Evolutionary conservation across 2,113 vertebrate species (phyloP), one percentile per base, ranked within the genome.

Genomic region (Eptesicus fuscus): DNA sequence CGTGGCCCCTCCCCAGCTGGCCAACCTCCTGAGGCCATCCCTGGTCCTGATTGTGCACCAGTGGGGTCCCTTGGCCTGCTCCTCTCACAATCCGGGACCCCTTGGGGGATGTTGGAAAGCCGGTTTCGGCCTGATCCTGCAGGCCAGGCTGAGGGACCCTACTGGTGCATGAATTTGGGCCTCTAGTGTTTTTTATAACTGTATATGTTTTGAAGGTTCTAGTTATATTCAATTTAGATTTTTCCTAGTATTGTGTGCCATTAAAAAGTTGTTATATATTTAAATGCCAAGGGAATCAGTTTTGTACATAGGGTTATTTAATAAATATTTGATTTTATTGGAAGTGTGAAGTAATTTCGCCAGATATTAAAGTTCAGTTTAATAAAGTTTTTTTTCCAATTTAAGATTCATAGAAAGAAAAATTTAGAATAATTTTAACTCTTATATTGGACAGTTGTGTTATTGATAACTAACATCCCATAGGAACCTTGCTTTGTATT

Each of bases 391-490:
- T 79, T 70, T 35, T 40, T 93, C 78, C n/a, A 22, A 22, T 86
- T 85, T 94, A 83, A 90, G 11, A 0, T 91, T 91, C 40, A 86
- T 94, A 91, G 47, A 83, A 94, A 93, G 65, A 40, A 40, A 90
- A 83, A 42, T 77, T 94, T 83, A 90, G 69, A 71, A 71, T 92
- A 79, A 76, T 83, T 93, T 70, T 49, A 83, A 49, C 1, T 86
- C n/a, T 69, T 70, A 7, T 70, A 9, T 83, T 88, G 65, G 44
- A 56, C 18, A 69, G 7, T 44, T 94, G 63, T 87, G 4, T 80
- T 65, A 23, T 56, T 71, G 65, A 37, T 47, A 91, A 22, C 28
- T 91, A 44, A 63, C 65, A 1, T 80, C 25, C 20, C 4, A 61
- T 61, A 67, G 59, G 22, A 95, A 74, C 32, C 88, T 71, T 79